Conservation (phyloP, 1,140 invertebrate genomes). For the Lepidurus arcticus region DNA sequence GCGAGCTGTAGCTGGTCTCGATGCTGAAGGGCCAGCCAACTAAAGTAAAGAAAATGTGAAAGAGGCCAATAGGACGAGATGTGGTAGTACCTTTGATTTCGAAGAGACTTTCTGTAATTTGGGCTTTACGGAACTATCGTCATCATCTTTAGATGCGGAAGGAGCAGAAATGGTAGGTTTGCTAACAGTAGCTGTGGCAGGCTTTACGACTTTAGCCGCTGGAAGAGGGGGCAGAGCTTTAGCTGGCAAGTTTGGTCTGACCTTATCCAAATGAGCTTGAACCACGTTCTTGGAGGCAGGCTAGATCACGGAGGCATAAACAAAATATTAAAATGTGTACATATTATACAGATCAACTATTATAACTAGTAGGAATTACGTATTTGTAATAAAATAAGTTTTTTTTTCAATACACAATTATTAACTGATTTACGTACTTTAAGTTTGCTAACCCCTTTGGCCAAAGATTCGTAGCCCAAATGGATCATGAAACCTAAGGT, state of each 20-base stretch:
- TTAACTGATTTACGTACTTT: conserved; percentile 54
- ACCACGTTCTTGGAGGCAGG: conserved; percentile 77
- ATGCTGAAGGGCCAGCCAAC: conserved; percentile 38
- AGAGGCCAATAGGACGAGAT: not conserved
- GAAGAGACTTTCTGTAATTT: conserved; percentile 38
- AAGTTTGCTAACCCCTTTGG: conserved; percentile 68
- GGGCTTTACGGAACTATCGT: conserved; percentile 29
- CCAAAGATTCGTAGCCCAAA: conserved; percentile 75
- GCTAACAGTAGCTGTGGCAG: conserved; percentile 12
- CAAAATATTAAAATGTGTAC: no score
- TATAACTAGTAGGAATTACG: conserved; percentile 32
- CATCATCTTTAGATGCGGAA: conserved; percentile 34
- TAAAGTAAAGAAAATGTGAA: not conserved
- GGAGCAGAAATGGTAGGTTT: not conserved
- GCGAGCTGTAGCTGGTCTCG: conserved; percentile 44
- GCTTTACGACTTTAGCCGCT: conserved; percentile 30
- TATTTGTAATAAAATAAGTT: not conserved
- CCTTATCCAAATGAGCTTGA: conserved; percentile 74
- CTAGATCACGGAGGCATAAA: conserved; percentile 41
- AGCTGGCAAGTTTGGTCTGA: conserved; percentile 71
- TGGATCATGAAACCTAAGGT: conserved; percentile 90
- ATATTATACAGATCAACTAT: no score
- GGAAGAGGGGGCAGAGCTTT: conserved; percentile 57
- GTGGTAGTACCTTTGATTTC: conserved; percentile 36
- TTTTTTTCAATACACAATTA: no score